Evolutionary conservation across 2,888 invertebrate species (phyloP), one percentile per base, ranked within the genome.

Genomic region (Coelopa pilipes): DNA sequence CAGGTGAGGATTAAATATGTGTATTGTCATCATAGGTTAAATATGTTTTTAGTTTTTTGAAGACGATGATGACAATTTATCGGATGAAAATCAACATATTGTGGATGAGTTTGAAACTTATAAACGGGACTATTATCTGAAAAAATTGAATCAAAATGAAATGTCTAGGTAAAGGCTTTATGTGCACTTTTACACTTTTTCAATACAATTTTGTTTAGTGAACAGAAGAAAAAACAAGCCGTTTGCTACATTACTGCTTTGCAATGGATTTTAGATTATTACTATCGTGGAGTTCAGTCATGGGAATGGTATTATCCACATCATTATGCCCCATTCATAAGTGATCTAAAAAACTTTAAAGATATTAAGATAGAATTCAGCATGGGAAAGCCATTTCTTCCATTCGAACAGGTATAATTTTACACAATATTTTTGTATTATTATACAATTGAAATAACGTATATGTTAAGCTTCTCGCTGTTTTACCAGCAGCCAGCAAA

Each of bases 251-350:
- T 99, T 12, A 90, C 93, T 57, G 98, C 97, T 0, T 92, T 99
- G 67, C 98, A 99, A 82, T 99, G 99, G 99, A 96, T 97, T 84
- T 89, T 99, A 19, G 91, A 94, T 84, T 99, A 99, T 87, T 99
- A 99, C 87, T 99, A 97, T 88, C 93, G 96, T 82, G 99, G 99
- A 9, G 96, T 97, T 62, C 94, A 94, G 69, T 98, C 97, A 0
- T 99, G 99, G 99, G 95, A 96, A 47, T 99, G 99, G 99, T 98
- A 91, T 88, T 99, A 98, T 87, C 97, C 98, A 0, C 95, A 96
- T 84, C 98, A 99, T 87, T 99, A 99, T 88, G 95, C 98, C 0
- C 99, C 99, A 0, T 98, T 94, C 85, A 94, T 98, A 79, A 98
- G 98, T 3, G 99, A 99, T 86, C 91, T 99, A 50, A 92, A 91